Percentiles rank a stretch among this genome's conserved stretches.
phyloP scores from a whole-genome alignment of 2,797 vertebrate genomes.

The Spinus pinus region DNA sequence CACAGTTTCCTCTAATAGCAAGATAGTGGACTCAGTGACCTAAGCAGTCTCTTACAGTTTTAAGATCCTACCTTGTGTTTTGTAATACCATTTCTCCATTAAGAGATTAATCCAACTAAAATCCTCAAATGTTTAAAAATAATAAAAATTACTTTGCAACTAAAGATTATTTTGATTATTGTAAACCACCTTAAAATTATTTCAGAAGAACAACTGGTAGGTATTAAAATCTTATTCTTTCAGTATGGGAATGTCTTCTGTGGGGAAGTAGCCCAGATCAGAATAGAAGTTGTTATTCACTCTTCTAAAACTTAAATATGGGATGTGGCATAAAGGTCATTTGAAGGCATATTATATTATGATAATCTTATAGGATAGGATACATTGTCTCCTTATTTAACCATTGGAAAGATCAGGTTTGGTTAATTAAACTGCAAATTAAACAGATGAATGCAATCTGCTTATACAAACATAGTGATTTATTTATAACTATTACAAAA shows the following conservation, averaged over 20 bases:
- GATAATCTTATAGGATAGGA: neutral
- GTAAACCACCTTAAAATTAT: neutral
- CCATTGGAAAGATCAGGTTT: neutral
- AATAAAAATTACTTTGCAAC: neutral
- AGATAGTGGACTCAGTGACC: slow-evolving; percentile 23
- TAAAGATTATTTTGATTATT: neutral
- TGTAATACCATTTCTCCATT: neutral
- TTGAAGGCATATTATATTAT: neutral
- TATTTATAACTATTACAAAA: neutral
- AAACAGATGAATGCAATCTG: neutral
- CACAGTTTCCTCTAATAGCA: slow-evolving; percentile 60
- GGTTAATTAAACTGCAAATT: neutral
- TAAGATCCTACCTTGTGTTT: neutral
- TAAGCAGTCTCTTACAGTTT: neutral
- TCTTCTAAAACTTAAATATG: neutral
- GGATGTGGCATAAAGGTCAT: neutral
- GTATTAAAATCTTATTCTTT: neutral
- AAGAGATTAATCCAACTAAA: neutral
- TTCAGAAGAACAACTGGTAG: neutral
- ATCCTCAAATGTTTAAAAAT: neutral
- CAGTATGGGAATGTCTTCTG: neutral
- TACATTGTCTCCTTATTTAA: neutral
- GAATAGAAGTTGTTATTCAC: neutral
- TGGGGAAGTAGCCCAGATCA: neutral
- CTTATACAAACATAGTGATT: neutral